Evolutionary conservation across 2,113 vertebrate species (phyloP), one percentile per base, ranked within the genome.

Genomic region (Brachyhypopomus gauderio): DNA sequence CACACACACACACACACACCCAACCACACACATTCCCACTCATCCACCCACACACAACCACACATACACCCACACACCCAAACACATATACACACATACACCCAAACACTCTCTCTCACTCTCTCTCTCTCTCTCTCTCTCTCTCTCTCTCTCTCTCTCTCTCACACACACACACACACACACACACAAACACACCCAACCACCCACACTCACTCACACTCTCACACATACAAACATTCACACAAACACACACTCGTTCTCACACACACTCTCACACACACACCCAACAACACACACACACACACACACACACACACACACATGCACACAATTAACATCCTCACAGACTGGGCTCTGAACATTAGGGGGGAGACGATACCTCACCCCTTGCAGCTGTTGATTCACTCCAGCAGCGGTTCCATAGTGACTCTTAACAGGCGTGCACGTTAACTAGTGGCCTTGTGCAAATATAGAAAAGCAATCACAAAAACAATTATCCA

Each of bases 401-500:
- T 83, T 59, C 84, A 82, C 86, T 87, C 48, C 17, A 87, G 30
- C 60, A 76, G 75, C 19, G 73, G 78, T 69, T 58, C 71, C 74
- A 79, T 80, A 82, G 88, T 82, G 77, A 72, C 56, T 70, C 78
- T 83, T 83, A 78, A 84, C 76, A 84, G 77, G 78, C 25, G 80
- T 85, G 83, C 78, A 82, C 79, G 85, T 78, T 85, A 73, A 85
- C 85, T 78, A 79, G 60, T 87, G 87, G 78, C 88, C 64, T 80
- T 81, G 86, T 86, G 82, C 80, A 85, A 89, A 89, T 80, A 85
- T 60, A 85, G 83, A 88, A 84, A 91, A 85, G 19, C 84, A 87
- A 84, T 67, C 88, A 86, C 63, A 85, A 86, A 92, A 91, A 92
- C 87, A 92, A 90, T 90, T 90, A 91, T 89, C 87, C 86, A 86